These are phyloP conservation scores for Paratilapia polleni DNA, from an alignment of 2,113 vertebrate species.

Conservation along the genomic window DNA sequence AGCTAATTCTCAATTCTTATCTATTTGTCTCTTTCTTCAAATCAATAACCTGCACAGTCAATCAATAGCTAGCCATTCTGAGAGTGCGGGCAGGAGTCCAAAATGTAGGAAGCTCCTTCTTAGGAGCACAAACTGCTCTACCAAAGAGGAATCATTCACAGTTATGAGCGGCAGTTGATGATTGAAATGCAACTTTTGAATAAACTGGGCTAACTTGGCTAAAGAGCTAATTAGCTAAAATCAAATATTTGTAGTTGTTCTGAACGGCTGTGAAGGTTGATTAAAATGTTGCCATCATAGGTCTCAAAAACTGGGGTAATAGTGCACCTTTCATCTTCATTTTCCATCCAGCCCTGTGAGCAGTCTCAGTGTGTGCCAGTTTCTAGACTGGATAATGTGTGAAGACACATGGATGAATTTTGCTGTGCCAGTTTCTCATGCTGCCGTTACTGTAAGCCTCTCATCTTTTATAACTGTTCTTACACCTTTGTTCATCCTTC, in stretches of 20 bases:
- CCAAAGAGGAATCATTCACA: not conserved
- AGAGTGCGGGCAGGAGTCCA: fast-evolving
- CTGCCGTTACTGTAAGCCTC: not conserved
- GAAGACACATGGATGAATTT: not conserved
- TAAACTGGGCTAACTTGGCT: not conserved
- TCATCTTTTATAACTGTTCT: not conserved
- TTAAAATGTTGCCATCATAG: not conserved
- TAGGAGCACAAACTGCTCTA: not conserved
- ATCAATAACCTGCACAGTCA: not conserved
- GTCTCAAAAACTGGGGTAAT: not conserved
- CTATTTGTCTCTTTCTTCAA: not conserved
- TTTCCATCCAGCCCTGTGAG: not conserved
- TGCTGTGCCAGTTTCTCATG: not conserved
- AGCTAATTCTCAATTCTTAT: not conserved
- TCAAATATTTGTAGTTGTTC: not conserved
- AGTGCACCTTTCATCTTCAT: not conserved
- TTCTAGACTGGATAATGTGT: not conserved
- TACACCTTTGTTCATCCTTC: not conserved
- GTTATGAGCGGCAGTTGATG: not conserved
- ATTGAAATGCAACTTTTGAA: not conserved
- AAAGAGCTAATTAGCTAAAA: not conserved
- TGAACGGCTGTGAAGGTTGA: not conserved
- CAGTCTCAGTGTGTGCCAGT: not conserved
- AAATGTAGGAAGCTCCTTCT: not conserved
- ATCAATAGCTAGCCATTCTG: not conserved